A percentile compares a stretch with the other conserved stretches of the same genome.
These are phyloP conservation scores for Poeciliopsis infans DNA, from an alignment of 2,797 vertebrate genomes.

Conservation along the genomic window DNA sequence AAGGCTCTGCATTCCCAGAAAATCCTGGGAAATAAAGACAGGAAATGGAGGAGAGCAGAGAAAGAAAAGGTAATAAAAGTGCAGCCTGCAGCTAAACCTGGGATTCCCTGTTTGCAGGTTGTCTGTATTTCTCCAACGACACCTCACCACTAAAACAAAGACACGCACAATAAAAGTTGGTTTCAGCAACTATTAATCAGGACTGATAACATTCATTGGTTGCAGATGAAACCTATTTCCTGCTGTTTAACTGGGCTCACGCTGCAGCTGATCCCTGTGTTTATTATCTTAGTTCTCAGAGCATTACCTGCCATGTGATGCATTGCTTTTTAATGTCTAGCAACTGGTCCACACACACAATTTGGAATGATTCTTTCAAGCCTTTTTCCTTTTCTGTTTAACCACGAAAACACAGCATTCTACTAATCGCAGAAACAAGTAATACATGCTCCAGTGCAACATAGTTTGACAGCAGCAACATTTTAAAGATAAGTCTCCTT, in stretches of 20 bases:
- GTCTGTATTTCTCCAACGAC: conserved; percentile 14
- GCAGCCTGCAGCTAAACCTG: not conserved
- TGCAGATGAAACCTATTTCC: conserved; percentile 78
- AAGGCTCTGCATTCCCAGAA: conserved; percentile 9
- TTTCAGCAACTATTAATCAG: conserved; percentile 71
- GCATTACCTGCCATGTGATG: conserved; percentile 38
- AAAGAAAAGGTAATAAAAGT: not conserved
- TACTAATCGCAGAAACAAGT: conserved; percentile 43
- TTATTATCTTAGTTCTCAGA: conserved; percentile 65
- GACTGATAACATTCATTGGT: conserved; percentile 67
- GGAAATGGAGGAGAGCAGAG: not conserved
- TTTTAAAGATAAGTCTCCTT: conserved; percentile 51
- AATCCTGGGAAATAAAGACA: not conserved
- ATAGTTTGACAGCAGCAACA: conserved; percentile 30
- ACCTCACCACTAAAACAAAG: conserved; percentile 27
- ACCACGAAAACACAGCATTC: conserved; percentile 39
- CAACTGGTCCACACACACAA: conserved; percentile 12
- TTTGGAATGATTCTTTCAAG: conserved; percentile 13
- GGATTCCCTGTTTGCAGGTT: conserved; percentile 1
- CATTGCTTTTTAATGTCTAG: conserved; percentile 40
- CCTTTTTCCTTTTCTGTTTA: conserved; percentile 32
- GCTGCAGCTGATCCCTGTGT: conserved; percentile 58
- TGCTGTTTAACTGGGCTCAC: conserved; percentile 56
- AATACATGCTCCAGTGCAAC: conserved; percentile 49
- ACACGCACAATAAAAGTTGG: conserved; percentile 22